A percentile compares a stretch with the other conserved stretches of the same genome.
These are phyloP conservation scores for Nematostella vectensis DNA, from an alignment of 92 coral and sea anemone species.

Conservation along the genomic window DNA sequence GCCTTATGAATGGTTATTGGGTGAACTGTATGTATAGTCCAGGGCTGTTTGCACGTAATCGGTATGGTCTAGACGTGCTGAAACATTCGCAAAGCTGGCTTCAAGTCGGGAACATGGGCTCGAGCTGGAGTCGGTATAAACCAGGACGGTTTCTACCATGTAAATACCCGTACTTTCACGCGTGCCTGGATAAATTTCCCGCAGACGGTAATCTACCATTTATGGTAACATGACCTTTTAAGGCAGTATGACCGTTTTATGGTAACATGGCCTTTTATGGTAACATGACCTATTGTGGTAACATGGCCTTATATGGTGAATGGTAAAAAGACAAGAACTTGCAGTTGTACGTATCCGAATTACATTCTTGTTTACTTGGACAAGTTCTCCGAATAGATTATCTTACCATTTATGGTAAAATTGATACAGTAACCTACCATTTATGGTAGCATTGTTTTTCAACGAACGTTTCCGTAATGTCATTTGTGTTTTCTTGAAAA, in stretches of 20 bases:
- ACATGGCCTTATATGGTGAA: too few species aligned
- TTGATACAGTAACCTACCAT: slow-evolving; percentile 32
- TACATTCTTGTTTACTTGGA: slow-evolving; percentile 33
- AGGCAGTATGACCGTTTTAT: too few species aligned
- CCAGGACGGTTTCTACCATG: slow-evolving; percentile 21
- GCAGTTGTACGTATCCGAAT: too few species aligned
- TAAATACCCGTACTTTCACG: slow-evolving; percentile 22
- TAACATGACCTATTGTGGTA: too few species aligned
- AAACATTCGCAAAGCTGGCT: slow-evolving; percentile 33
- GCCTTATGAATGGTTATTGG: slow-evolving; percentile 20
- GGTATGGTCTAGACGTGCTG: slow-evolving; percentile 21
- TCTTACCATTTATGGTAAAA: too few species aligned
- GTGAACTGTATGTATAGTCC: slow-evolving; percentile 14
- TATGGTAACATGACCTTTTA: too few species aligned
- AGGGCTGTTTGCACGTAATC: slow-evolving; percentile 21
- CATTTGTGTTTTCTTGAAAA: too few species aligned
- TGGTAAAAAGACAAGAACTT: too few species aligned
- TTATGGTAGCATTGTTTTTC: too few species aligned
- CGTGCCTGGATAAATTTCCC: slow-evolving; percentile 37
- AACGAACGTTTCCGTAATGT: too few species aligned
- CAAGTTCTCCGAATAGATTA: slow-evolving; percentile 26
- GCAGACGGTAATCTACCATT: slow-evolving; percentile 36
- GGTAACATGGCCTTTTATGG: too few species aligned
- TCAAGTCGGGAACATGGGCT: slow-evolving; percentile 18
- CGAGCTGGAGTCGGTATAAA: slow-evolving; percentile 17